phyloP scores from a whole-genome alignment of 2,888 invertebrate genomes.

The Stenodema calcarata region DNA sequence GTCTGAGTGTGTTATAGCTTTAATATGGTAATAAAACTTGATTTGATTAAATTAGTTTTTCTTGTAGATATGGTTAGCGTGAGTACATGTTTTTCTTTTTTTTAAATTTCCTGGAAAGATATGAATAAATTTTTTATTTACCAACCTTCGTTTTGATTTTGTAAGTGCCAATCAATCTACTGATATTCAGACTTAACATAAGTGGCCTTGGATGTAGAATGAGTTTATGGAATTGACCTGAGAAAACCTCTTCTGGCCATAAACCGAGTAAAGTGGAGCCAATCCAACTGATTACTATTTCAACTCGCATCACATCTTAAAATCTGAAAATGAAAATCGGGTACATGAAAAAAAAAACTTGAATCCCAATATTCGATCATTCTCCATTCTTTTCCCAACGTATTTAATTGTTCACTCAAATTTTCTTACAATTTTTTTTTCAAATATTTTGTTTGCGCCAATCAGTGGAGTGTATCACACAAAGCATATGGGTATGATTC shows the following conservation, averaged over 20 bases:
- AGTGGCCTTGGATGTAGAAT: too few relatives aligned
- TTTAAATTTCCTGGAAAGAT: background rate
- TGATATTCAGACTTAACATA: too few relatives aligned
- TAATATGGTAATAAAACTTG: conserved; percentile 7
- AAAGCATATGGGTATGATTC: background rate
- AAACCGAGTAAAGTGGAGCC: too few relatives aligned
- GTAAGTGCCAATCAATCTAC: too few relatives aligned
- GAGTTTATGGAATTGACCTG: too few relatives aligned
- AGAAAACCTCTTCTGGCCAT: too few relatives aligned
- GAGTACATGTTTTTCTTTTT: conserved; percentile 13
- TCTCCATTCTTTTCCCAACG: background rate
- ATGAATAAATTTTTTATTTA: conserved; percentile 30
- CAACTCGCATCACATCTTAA: too few relatives aligned
- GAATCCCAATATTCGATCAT: background rate
- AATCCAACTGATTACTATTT: too few relatives aligned
- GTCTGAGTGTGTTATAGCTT: conserved; percentile 43
- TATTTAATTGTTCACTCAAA: background rate
- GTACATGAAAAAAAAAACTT: background rate
- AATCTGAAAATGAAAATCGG: background rate
- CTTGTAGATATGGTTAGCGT: conserved; percentile 27
- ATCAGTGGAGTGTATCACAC: background rate
- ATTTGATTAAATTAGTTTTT: conserved; percentile 5
- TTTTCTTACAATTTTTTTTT: background rate
- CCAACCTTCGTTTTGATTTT: background rate
- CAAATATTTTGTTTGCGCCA: background rate